Evolutionary conservation across 2,113 vertebrate species (phyloP).

Genomic region (Platichthys stellatus): DNA sequence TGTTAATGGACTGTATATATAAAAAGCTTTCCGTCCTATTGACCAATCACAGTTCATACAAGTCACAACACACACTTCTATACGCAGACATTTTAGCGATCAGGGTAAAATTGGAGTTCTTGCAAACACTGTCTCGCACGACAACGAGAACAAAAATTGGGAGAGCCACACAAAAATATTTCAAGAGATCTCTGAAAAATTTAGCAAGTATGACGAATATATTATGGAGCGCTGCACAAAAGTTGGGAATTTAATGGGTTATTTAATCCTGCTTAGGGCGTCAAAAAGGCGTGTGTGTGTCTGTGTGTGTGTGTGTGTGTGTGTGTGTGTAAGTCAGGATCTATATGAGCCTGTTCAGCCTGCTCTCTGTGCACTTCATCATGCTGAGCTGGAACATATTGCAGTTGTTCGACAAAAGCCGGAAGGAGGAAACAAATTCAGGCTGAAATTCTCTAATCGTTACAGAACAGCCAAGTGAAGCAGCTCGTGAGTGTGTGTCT

Average conservation of each 20-base stretch:
- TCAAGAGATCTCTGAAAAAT: background rate
- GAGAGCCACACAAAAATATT: background rate
- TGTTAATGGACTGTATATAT: too few relatives aligned
- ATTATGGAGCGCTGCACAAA: slow-evolving; percentile 12
- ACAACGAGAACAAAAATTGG: background rate
- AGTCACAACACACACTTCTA: too few relatives aligned
- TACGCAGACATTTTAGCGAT: too few relatives aligned
- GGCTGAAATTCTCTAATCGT: slow-evolving; percentile 41
- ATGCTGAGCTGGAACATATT: slow-evolving; percentile 50
- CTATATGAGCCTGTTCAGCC: slow-evolving; percentile 16
- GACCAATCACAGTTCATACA: too few relatives aligned
- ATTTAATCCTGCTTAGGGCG: slow-evolving; percentile 35
- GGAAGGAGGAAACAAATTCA: slow-evolving; percentile 49
- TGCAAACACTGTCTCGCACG: too few relatives aligned
- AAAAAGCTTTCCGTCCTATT: too few relatives aligned
- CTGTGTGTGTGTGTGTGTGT: background rate
- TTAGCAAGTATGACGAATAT: slow-evolving; percentile 2
- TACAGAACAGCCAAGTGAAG: slow-evolving; percentile 37
- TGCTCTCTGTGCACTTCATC: slow-evolving; percentile 26
- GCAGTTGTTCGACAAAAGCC: slow-evolving; percentile 52
- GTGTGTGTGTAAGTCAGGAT: slow-evolving; percentile 8
- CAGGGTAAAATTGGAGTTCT: too few relatives aligned
- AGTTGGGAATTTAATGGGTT: slow-evolving; percentile 16
- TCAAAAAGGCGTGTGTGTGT: background rate
- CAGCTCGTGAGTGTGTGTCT: background rate